Conservation (phyloP, 2,888 invertebrate species). For the Ariolimax columbianus region DNA sequence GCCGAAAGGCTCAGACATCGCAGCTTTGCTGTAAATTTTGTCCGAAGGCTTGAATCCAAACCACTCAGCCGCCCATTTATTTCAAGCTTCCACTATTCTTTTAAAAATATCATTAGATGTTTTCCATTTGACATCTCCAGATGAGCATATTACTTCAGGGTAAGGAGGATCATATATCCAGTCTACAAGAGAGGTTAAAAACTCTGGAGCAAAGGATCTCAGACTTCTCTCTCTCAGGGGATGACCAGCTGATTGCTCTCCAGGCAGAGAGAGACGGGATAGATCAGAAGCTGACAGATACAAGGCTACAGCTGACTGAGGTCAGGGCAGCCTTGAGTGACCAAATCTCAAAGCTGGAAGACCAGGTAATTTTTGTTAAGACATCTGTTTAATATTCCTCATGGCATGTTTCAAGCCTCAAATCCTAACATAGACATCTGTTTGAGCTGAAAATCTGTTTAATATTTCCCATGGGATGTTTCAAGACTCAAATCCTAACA, state of each 20-base stretch:
- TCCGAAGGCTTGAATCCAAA: no score
- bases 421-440: no score
- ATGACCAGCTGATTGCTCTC: constrained; percentile 70
- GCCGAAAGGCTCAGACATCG: no score
- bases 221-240: constrained; percentile 70
- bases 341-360: constrained; percentile 91
- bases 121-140: constrained; percentile 55
- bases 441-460: no score
- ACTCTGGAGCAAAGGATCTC: constrained; percentile 81
- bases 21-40: no score
- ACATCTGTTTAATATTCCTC: no score
- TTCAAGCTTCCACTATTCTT: no score
- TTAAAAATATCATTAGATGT: no score
- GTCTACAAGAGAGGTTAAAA: constrained; percentile 84
- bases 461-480: no score
- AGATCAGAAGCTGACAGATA: constrained; percentile 89
- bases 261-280: constrained; percentile 78
- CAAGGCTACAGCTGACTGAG: constrained; percentile 90
- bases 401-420: no score
- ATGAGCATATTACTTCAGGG: constrained; percentile 67
- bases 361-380: constrained; percentile 83
- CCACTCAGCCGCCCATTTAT: no score
- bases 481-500: no score
- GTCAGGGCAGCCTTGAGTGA: constrained; percentile 95
- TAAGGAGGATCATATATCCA: constrained; percentile 83